Evolutionary conservation across 1,140 invertebrate species (phyloP).

Genomic region (Calycopis cecrops): DNA sequence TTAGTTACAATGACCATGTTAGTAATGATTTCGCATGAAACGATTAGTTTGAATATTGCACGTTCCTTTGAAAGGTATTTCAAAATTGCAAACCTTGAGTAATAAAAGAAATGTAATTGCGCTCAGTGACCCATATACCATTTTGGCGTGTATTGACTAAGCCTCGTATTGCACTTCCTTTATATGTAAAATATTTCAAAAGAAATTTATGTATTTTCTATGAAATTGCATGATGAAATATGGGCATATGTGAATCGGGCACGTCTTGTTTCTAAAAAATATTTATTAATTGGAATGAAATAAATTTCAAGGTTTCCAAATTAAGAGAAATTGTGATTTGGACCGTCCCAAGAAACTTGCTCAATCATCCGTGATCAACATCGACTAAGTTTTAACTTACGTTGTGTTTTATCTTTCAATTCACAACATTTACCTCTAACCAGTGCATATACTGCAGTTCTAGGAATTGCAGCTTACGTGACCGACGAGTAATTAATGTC

Average conservation of each 20-base stretch:
- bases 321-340: too few relatives aligned
- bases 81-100: slow-evolving; percentile 28
- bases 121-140: slow-evolving; percentile 32
- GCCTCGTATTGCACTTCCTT: slow-evolving; percentile 29
- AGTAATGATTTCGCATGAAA: neutral
- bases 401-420: too few relatives aligned
- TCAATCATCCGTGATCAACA: too few relatives aligned
- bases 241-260: slow-evolving; percentile 13
- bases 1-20: neutral
- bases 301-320: too few relatives aligned
- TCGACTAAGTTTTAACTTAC: too few relatives aligned
- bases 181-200: slow-evolving; percentile 56
- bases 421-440: too few relatives aligned
- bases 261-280: slow-evolving; percentile 17
- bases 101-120: slow-evolving; percentile 29
- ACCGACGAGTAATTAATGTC: too few relatives aligned
- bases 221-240: slow-evolving; percentile 21
- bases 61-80: neutral
- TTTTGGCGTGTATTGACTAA: slow-evolving; percentile 39
- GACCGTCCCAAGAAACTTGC: too few relatives aligned
- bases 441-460: too few relatives aligned
- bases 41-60: neutral
- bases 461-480: too few relatives aligned
- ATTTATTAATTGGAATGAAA: too few relatives aligned
- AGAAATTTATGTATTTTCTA: slow-evolving; percentile 36